Evolutionary conservation across 2,888 invertebrate species (phyloP), one percentile per base, ranked within the genome.

Genomic region (Bombylius major): DNA sequence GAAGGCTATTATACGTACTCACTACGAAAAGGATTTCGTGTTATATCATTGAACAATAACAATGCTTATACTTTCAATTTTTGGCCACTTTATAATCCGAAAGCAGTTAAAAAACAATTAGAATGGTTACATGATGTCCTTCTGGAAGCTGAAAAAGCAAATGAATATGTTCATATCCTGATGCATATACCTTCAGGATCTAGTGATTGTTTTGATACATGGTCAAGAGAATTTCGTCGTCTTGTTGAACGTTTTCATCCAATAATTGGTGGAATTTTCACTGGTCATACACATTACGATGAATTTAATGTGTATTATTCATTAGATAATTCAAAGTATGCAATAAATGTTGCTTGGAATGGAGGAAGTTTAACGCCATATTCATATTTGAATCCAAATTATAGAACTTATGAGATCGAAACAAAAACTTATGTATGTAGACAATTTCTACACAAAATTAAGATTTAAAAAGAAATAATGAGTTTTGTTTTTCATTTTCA

Each of bases 321-420:
- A 3, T 50, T 39, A 12, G 56, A 59, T 4, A 54, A 78, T 50
- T 79, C 64, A 4, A 67, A 64, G 4, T 59, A 64, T 32, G 67
- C 90, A 0, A 78, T 82, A 5, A 83, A 79, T 59, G 77, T 90
- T 3, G 84, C 86, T 5, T 92, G 87, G 80, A 87, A 91, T 55
- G 87, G 85, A 1, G 93, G 92, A n/a, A 87, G 89, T 63, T 75
- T 89, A 13, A 91, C 92, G 0, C 75, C 86, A 0, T 90, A 82
- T 64, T 71, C 79, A 0, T 72, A 82, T 65, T 82, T 87, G 59
- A 94, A 91, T 72, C 85, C 90, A 8, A 89, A 89, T 65, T 94
- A 89, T 66, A 81, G 87, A 64, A 76, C 89, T 14, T 88, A 85
- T 64, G 77, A 79, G 6, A 76, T 89, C 11, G 82, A 89, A 65